Evolutionary conservation across 2,113 vertebrate genomes (phyloP), one percentile per base, ranked within the genome.

Genomic region (Spermophilus dauricus): DNA sequence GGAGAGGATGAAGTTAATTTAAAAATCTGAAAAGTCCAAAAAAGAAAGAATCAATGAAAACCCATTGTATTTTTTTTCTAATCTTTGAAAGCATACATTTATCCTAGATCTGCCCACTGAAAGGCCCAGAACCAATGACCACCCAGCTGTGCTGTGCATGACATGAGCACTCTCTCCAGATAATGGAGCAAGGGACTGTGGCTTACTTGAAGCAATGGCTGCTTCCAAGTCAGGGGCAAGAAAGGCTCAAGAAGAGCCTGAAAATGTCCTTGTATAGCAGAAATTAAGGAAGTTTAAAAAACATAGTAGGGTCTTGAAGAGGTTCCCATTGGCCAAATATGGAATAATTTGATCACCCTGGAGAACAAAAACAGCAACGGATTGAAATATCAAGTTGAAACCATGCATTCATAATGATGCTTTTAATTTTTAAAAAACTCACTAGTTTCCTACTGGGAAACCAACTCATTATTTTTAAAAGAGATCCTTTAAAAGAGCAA

Each of bases 251-350:
- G 24, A 37, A 78, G 61, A 94, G 42, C 42, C 42, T 75, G 13
- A 61, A 51, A 51, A 28, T 61, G 56, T 24, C 28, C 7, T 70
- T 30, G 70, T 48, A 78, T 0, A 72, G 39, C 42, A 86, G 7
- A 70, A 96, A 69, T 18, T 18, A 89, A 86, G 28, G 13, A 70
- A 70, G n/a, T 61, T 75, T n/a, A 63, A 96, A 75, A 67, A 45
- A 34, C 3, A 28, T 13, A 39, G 22, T 63, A 89, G 8, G 14
- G 11, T 86, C 20, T 77, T 70, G 3, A 81, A 89, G 80, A 90
- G 17, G 39, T 70, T 89, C 13, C 39, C 51, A 51, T n/a, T 67
- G 42, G 26, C 39, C 61, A 90, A 86, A 82, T 51, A 48, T 24
- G 37, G 56, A 80, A 96, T 34, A 73, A 86, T 8, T 30, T 65